A percentile compares a stretch with the other conserved stretches of the same genome.
Conservation (phyloP, 2,888 invertebrate genomes). For the Drosophila tripunctata region DNA sequence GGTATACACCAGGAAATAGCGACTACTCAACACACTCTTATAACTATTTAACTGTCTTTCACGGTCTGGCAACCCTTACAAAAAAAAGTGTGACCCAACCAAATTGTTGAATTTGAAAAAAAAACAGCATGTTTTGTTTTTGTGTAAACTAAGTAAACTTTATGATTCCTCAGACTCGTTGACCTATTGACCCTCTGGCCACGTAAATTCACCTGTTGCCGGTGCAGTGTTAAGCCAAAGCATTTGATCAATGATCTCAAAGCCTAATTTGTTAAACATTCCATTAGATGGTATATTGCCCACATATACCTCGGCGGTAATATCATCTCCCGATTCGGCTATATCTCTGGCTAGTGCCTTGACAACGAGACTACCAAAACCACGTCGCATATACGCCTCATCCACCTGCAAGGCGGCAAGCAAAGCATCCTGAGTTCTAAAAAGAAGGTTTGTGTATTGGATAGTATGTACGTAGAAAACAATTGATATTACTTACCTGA, state of each 20-base stretch:
- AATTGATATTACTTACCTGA: conserved; percentile 78
- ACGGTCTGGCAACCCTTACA: too few species aligned
- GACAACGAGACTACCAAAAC: conserved; percentile 53
- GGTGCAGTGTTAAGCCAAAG: conserved; percentile 49
- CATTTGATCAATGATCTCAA: conserved; percentile 34
- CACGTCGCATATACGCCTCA: conserved; percentile 29
- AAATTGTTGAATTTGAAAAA: too few species aligned
- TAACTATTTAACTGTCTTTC: too few species aligned
- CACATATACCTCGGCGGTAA: conserved; percentile 37
- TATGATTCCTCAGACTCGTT: too few species aligned
- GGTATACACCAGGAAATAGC: too few species aligned
- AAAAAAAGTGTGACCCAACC: too few species aligned
- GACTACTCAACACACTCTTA: too few species aligned
- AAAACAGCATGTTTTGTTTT: too few species aligned
- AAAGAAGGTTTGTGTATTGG: too few species aligned
- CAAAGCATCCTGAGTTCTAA: conserved; percentile 54
- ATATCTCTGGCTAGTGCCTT: conserved; percentile 35
- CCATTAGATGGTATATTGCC: conserved; percentile 28
- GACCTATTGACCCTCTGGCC: conserved; percentile 46
- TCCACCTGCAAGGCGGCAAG: conserved; percentile 50
- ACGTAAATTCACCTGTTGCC: conserved; percentile 17
- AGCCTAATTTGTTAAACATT: conserved; percentile 52
- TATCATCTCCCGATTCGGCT: conserved; percentile 46
- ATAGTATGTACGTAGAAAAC: too few species aligned
- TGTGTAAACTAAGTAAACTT: too few species aligned